phyloP scores from a whole-genome alignment of 1,140 invertebrate species.

The Prorops nasuta region DNA sequence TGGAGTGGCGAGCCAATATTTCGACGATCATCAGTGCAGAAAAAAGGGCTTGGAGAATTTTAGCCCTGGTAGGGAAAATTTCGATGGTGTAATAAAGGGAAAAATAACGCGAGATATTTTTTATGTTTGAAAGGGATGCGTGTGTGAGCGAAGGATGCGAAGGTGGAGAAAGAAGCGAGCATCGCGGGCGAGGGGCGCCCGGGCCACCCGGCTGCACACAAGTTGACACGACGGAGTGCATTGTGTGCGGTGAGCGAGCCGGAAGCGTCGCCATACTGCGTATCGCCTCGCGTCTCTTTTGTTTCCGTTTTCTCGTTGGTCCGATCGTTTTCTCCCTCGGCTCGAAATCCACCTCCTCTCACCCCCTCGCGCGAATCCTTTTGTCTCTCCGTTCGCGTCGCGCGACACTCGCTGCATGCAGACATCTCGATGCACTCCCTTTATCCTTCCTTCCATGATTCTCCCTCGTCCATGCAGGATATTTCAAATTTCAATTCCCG shows the following conservation, averaged over 20 bases:
- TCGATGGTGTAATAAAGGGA: too few relatives aligned
- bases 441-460: neutral
- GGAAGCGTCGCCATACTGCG: slow-evolving; percentile 55
- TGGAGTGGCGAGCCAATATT: too few relatives aligned
- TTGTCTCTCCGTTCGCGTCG: neutral
- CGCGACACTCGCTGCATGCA: neutral
- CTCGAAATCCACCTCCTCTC: slow-evolving; percentile 1
- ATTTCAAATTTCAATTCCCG: too few relatives aligned
- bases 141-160: slow-evolving; percentile 1
- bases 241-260: slow-evolving; percentile 57
- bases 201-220: slow-evolving; percentile 32
- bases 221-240: slow-evolving; percentile 50
- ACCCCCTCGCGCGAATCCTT: neutral
- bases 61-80: too few relatives aligned
- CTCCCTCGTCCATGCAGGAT: too few relatives aligned
- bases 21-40: too few relatives aligned
- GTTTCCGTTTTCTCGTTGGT: slow-evolving; percentile 44
- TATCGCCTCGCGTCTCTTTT: slow-evolving; percentile 49
- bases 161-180: slow-evolving; percentile 2
- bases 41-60: too few relatives aligned
- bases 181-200: slow-evolving; percentile 10
- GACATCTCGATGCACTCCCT: neutral
- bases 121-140: neutral
- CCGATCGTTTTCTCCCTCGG: slow-evolving; percentile 18
- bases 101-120: too few relatives aligned